phyloP scores from a whole-genome alignment of 2,888 invertebrate species.

The Ochlodes sylvanus region DNA sequence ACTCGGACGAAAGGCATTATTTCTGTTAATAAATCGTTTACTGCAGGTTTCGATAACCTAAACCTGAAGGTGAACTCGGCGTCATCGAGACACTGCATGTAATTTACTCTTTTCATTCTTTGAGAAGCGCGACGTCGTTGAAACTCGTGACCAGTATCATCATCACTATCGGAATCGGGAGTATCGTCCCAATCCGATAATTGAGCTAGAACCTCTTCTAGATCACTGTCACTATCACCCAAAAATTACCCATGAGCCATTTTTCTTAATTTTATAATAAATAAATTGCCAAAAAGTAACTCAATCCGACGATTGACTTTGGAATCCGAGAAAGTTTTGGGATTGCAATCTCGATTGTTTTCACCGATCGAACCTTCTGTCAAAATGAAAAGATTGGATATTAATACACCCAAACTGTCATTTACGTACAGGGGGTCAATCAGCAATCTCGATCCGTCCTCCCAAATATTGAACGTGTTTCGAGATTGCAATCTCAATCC shows the following conservation, averaged over 20 bases:
- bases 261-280: not conserved
- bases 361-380: no score
- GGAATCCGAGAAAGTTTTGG: no score
- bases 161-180: constrained; percentile 1
- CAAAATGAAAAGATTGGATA: no score
- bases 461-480: no score
- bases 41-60: constrained; percentile 26
- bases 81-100: constrained; percentile 39
- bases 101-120: constrained; percentile 36
- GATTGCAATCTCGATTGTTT: no score
- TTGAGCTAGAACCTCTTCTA: constrained; percentile 34
- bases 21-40: constrained; percentile 2
- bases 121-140: not conserved
- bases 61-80: constrained; percentile 40
- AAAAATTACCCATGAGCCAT: constrained; percentile 1
- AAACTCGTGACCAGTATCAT: not conserved
- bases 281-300: no score
- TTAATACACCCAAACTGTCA: no score
- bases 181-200: constrained; percentile 35
- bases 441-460: no score
- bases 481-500: no score
- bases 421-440: no score
- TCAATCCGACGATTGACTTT: no score
- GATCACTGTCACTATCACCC: constrained; percentile 35
- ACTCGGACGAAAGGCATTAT: constrained; percentile 26